Evolutionary conservation across 2,888 invertebrate species (phyloP), one percentile per base, ranked within the genome.

Genomic region (Tachina fera): DNA sequence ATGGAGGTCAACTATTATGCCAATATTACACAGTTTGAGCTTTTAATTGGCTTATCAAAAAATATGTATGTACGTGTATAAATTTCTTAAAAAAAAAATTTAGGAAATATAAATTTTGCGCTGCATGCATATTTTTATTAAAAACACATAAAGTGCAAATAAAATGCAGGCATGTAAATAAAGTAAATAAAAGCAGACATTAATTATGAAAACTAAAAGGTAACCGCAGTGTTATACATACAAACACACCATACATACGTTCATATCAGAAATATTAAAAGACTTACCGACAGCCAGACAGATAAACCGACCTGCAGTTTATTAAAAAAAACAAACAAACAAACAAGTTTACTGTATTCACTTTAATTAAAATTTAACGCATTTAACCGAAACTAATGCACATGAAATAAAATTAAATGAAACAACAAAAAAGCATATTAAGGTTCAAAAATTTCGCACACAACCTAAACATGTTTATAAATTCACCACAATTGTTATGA

Each of bases 401-500:
- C 16, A 43, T 31, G 13, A 58, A 79, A 49, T 47, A 16, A 63
- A 67, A 67, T 56, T 58, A 53, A 58, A 60, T 61, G 51, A 70
- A 78, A 70, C 58, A 31, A 4, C 3, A 31, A 31, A 58, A 80
- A 58, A 74, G 58, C 41, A 58, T 58, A 45, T 51, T 47, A 16
- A 19, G 56, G 58, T 19, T 47, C 56, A 75, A 39, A 45, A 58
- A 45, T 39, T 14, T n/a, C 19, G 11, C 58, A 22, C 22, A 19
- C 39, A 43, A 45, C 14, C 8, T 41, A 43, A 31, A 45, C 61
- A 51, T 8, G 51, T 47, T 51, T 60, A 77, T 70, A 75, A 82
- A 60, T 75, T 82, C 16, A 83, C 85, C 82, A 76, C 85, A 79
- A 75, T 79, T 76, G 79, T 86, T 71, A 79, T 79, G 71, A 79